These are phyloP conservation scores for Cephus sareptanus DNA, from an alignment of 2,888 invertebrate genomes.

Conservation along the genomic window DNA sequence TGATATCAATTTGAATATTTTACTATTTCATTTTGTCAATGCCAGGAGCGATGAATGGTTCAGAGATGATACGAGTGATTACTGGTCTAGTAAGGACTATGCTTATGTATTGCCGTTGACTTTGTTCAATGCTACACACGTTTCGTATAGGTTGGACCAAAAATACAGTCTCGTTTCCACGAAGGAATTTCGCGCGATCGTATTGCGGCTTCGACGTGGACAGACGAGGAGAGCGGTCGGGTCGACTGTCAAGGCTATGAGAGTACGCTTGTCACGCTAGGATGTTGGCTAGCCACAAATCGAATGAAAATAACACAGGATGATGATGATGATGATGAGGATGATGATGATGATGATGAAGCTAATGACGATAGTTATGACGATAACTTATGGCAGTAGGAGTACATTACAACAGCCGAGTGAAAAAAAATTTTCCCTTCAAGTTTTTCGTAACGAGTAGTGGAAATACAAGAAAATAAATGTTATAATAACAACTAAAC, in stretches of 20 bases:
- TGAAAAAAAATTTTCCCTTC: neutral
- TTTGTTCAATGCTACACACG: neutral
- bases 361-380: conserved; percentile 39
- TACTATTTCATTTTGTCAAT: neutral
- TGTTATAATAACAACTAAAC: neutral
- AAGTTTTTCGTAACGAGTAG: neutral
- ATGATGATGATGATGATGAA: neutral
- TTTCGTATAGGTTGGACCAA: neutral
- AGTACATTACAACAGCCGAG: neutral
- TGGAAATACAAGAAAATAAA: neutral
- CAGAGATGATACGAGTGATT: neutral
- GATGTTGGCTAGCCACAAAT: conserved; percentile 40
- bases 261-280: conserved; percentile 51
- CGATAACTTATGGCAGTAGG: neutral
- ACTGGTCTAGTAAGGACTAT: neutral
- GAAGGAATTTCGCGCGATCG: neutral
- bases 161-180: neutral
- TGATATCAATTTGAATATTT: neutral
- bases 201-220: neutral
- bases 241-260: conserved; percentile 60
- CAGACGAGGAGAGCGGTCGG: conserved; percentile 38
- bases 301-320: conserved; percentile 41
- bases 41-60: neutral
- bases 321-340: conserved; percentile 5
- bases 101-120: too few species aligned